Conservation (phyloP, 2,113 vertebrate species). For the Eudyptes chrysolophus region DNA sequence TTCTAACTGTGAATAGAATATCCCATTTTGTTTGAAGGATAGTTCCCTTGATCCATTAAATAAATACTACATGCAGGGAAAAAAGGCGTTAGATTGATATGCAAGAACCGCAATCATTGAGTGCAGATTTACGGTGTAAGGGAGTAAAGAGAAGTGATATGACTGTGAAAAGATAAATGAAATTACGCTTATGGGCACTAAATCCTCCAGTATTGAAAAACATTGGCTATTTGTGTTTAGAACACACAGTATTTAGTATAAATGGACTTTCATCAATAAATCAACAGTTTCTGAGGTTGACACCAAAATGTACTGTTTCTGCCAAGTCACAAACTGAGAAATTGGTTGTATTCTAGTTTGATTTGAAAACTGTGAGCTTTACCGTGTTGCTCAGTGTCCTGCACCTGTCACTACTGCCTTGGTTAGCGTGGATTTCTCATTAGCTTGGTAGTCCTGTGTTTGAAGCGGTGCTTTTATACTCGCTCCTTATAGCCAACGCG, state of each 20-base stretch:
- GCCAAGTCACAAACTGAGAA: neutral
- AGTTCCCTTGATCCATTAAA: conserved; percentile 75
- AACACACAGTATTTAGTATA: neutral
- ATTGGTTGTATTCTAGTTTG: neutral
- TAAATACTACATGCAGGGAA: conserved; percentile 69
- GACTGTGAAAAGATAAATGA: conserved; percentile 71
- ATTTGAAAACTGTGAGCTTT: neutral
- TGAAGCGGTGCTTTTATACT: accelerated
- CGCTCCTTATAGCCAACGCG: neutral
- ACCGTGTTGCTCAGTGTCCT: neutral
- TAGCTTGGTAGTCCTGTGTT: no score
- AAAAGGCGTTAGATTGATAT: conserved; percentile 58
- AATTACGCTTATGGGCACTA: conserved; percentile 57
- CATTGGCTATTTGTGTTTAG: conserved; percentile 60
- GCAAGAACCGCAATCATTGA: conserved; percentile 31
- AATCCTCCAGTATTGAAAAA: conserved; percentile 60
- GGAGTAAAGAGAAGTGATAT: conserved; percentile 72
- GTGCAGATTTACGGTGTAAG: conserved; percentile 71
- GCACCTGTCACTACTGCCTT: no score
- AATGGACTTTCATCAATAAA: neutral
- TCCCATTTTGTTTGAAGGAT: conserved; percentile 74
- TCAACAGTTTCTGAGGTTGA: neutral
- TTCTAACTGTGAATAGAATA: conserved; percentile 76
- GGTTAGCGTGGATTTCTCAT: neutral
- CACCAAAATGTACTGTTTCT: neutral